These are phyloP conservation scores for Ormyrus rosae DNA, from an alignment of 2,888 invertebrate genomes.

Conservation along the genomic window DNA sequence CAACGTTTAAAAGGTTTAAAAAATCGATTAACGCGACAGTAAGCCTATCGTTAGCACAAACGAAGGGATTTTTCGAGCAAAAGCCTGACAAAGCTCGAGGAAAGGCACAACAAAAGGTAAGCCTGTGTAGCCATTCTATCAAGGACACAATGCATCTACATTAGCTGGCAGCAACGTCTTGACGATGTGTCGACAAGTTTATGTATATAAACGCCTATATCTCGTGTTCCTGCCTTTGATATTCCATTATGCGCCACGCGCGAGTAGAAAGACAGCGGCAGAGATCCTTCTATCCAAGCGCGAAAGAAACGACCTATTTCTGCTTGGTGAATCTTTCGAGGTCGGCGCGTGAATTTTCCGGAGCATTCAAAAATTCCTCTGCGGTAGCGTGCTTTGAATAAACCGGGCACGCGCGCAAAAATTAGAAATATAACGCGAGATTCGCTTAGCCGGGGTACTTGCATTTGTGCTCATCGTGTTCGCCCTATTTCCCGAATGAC, in stretches of 20 bases:
- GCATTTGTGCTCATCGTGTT: neutral
- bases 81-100: neutral
- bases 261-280: too few species aligned
- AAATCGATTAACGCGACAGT: too few species aligned
- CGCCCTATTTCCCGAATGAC: constrained; percentile 19
- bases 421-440: constrained; percentile 36
- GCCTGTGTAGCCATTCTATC: neutral
- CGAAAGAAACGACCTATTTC: constrained; percentile 50
- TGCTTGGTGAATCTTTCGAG: constrained; percentile 34
- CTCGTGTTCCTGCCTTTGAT: constrained; percentile 1
- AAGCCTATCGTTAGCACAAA: too few species aligned
- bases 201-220: neutral
- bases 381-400: constrained; percentile 12
- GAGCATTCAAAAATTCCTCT: constrained; percentile 30
- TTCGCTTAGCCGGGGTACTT: constrained; percentile 17
- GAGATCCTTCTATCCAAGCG: neutral
- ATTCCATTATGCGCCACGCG: neutral
- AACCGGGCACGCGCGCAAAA: constrained; percentile 14
- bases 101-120: neutral
- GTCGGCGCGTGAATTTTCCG: constrained; percentile 22
- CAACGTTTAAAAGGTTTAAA: too few species aligned
- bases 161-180: neutral
- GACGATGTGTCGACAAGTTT: neutral
- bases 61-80: too few species aligned
- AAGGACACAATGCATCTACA: neutral